phyloP scores from a whole-genome alignment of 2,797 vertebrate species.

The Malacoraja senta region DNA sequence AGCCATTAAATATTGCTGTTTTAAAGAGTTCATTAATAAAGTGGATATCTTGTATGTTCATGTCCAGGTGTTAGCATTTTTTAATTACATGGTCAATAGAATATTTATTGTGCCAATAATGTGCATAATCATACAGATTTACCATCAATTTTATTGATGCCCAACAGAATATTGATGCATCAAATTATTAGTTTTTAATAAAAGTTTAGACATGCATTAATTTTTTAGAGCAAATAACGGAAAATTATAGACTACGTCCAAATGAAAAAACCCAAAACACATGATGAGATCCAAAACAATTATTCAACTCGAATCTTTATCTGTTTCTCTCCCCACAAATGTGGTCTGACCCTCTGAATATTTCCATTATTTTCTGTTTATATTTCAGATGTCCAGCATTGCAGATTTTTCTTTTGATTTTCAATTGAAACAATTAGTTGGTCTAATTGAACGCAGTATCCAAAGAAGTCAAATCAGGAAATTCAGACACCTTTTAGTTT shows the following conservation, averaged over 20 bases:
- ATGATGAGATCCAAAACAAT: no score
- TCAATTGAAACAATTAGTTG: neutral
- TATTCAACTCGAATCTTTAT: no score
- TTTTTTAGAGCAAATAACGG: neutral
- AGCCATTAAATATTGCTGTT: neutral
- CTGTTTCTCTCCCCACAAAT: no score
- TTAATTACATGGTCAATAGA: neutral
- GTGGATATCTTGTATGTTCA: neutral
- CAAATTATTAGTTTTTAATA: neutral
- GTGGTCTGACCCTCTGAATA: no score
- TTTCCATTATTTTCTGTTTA: no score
- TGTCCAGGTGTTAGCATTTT: neutral
- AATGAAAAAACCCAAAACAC: no score
- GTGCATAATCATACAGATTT: neutral
- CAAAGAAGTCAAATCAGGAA: neutral
- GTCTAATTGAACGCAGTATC: neutral
- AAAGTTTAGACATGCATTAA: neutral
- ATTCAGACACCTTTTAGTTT: neutral
- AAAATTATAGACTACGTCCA: no score
- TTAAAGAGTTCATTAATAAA: neutral
- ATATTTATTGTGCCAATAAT: neutral
- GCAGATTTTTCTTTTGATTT: no score
- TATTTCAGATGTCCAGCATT: no score
- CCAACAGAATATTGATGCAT: neutral
- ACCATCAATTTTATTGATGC: neutral